Conservation (phyloP, 2,888 invertebrate species). For the Caenorhabditis japonica region DNA sequence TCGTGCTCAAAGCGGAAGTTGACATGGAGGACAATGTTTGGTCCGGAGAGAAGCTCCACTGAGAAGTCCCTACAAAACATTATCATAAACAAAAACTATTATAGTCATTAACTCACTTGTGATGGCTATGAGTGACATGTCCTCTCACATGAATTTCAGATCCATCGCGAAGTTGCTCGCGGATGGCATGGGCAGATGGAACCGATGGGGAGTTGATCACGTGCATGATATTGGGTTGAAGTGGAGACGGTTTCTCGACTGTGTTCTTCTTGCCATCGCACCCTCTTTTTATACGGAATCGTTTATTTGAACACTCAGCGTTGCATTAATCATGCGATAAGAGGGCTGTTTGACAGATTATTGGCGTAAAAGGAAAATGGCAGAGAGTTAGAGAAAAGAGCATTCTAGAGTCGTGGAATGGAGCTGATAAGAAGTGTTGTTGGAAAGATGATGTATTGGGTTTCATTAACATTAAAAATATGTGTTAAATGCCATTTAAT, state of each 20-base stretch:
- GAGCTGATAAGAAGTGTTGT: no score
- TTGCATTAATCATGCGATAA: constrained; percentile 52
- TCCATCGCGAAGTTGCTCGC: constrained; percentile 55
- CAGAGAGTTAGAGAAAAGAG: constrained; percentile 1
- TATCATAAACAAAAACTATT: neutral
- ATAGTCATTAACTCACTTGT: constrained; percentile 36
- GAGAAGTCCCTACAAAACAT: constrained; percentile 57
- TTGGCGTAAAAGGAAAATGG: constrained; percentile 17
- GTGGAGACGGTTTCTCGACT: neutral
- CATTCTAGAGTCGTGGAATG: no score
- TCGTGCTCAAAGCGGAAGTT: constrained; percentile 67
- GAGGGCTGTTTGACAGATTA: constrained; percentile 42
- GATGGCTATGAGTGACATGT: constrained; percentile 61
- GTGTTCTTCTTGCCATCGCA: constrained; percentile 15
- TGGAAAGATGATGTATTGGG: no score
- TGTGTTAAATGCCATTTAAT: no score
- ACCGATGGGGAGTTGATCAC: constrained; percentile 57
- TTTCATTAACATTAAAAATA: no score
- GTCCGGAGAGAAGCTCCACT: constrained; percentile 68
- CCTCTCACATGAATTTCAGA: constrained; percentile 58
- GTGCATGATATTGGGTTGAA: constrained; percentile 58
- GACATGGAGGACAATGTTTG: constrained; percentile 65
- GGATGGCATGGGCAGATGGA: constrained; percentile 55
- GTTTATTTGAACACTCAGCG: constrained; percentile 42
- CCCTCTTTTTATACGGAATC: constrained; percentile 26